Percentiles rank a stretch among this genome's conserved stretches.
phyloP scores from a whole-genome alignment of 2,888 invertebrate species.

The Aphodius granarius region DNA sequence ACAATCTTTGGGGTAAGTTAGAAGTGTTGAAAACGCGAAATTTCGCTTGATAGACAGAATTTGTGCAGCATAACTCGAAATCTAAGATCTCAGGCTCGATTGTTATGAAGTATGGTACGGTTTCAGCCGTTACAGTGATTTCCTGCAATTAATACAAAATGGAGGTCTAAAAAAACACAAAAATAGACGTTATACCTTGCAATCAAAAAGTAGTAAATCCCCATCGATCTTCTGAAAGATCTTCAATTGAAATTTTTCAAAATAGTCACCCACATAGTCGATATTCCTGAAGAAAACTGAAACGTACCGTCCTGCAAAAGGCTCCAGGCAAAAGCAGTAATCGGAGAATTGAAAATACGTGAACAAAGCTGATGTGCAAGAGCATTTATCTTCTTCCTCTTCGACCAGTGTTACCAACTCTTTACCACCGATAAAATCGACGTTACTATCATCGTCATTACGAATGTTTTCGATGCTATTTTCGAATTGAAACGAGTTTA shows the following conservation, averaged over 20 bases:
- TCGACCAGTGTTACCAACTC: not conserved
- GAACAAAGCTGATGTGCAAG: not conserved
- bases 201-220: slow-evolving; percentile 19
- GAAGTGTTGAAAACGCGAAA: slow-evolving; percentile 35
- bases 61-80: slow-evolving; percentile 37
- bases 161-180: not conserved
- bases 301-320: slow-evolving; percentile 26
- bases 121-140: slow-evolving; percentile 30
- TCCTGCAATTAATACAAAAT: slow-evolving; percentile 27
- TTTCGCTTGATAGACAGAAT: slow-evolving; percentile 36
- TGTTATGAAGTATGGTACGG: slow-evolving; percentile 35
- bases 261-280: slow-evolving; percentile 33
- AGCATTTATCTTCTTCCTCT: not conserved
- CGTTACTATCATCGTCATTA: not conserved
- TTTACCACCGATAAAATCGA: not conserved
- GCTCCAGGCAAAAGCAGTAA: slow-evolving; percentile 30
- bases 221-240: slow-evolving; percentile 15
- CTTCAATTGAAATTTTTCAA: slow-evolving; percentile 18
- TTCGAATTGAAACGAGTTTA: slow-evolving; percentile 18
- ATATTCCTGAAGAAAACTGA: slow-evolving; percentile 34
- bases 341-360: slow-evolving; percentile 33
- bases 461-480: not conserved
- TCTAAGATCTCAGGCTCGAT: slow-evolving; percentile 35
- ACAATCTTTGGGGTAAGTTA: slow-evolving; percentile 28
- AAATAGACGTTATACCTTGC: slow-evolving; percentile 20